Base-by-base conservation (phyloP, 2,113 vertebrate genomes). In the Sebastes fasciatus region DNA sequence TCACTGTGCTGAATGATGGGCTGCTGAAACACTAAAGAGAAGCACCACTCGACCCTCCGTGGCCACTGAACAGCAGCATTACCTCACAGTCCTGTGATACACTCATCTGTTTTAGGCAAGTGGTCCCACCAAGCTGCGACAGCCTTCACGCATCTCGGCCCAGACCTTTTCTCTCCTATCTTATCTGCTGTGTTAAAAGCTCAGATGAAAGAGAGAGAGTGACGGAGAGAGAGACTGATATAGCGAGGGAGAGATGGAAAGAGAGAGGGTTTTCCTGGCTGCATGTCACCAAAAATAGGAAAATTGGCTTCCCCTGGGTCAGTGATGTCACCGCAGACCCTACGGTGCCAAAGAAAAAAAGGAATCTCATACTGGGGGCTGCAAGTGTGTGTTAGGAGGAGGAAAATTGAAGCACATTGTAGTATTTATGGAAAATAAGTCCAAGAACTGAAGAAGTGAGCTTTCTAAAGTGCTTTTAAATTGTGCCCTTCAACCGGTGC, bases 231-330 rank as follows among this genome's bases (percentile, higher is more conserved):
- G 45, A 65, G 34, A 57, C 71, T 66, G 71, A 88, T 67, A 76
- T 51, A 72, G 60, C 60, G 45, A 2, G 43, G n/a, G 43, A 13
- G 79, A 57, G 67, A 43, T 48, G 73, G 83, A 81, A 76, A 81
- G 52, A 83, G 46, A 83, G 43, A 69, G 52, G 26, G 51, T 80
- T 91, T 91, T 94, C 86, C 91, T 92, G 93, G 91, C 90, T 72
- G 21, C 2, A 4, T 79, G 79, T 91, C 90, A 86, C 87, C 76
- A 89, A 91, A 89, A 93, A 92, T 91, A 92, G 93, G 92, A 94
- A 94, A 92, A 92, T 93, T 94, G 93, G 90, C 90, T 77, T 79
- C 79, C 81, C 64, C 21, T 73, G 65, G 84, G 83, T 68, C 73
- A 81, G 87, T 93, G 90, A 94, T 91, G 91, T 93, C 91, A 92